These are phyloP conservation scores for Drosophila kikkawai DNA, from an alignment of 1,140 invertebrate species.

Conservation along the genomic window DNA sequence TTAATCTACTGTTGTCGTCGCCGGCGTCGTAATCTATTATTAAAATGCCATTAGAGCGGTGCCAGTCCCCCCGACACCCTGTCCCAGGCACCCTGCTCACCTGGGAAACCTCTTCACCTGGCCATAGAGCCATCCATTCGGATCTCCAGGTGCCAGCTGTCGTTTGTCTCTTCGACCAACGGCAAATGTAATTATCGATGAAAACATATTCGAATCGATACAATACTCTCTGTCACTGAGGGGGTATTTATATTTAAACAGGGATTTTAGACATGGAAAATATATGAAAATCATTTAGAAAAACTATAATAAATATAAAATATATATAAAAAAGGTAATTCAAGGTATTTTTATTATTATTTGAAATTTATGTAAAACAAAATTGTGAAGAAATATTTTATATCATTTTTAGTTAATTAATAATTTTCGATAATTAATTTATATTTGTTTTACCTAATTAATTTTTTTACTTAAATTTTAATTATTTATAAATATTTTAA, in stretches of 20 bases:
- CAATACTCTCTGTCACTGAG: background rate
- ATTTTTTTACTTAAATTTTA: too few relatives aligned
- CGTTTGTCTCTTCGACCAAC: slow-evolving; percentile 51
- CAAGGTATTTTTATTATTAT: background rate
- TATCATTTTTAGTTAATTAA: background rate
- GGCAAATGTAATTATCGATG: slow-evolving; percentile 77
- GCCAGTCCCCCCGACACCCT: slow-evolving; percentile 21
- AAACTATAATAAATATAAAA: background rate
- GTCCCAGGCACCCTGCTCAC: background rate
- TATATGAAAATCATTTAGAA: background rate
- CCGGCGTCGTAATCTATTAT: slow-evolving; percentile 79
- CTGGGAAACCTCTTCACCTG: slow-evolving; percentile 17
- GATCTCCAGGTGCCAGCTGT: slow-evolving; percentile 36
- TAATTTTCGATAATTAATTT: background rate
- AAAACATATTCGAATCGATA: slow-evolving; percentile 59
- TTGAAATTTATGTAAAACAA: background rate
- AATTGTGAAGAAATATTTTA: background rate
- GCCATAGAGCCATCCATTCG: slow-evolving; percentile 7
- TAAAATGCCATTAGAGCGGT: slow-evolving; percentile 79
- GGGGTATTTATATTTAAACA: background rate
- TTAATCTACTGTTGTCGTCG: slow-evolving; percentile 69
- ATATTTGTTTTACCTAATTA: too few relatives aligned
- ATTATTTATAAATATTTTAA: background rate
- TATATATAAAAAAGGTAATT: background rate
- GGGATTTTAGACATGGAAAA: background rate